A percentile compares a stretch with the other conserved stretches of the same genome.
Evolutionary conservation across 2,113 vertebrate genomes (phyloP).

Genomic region (Bubo blakistoni): DNA sequence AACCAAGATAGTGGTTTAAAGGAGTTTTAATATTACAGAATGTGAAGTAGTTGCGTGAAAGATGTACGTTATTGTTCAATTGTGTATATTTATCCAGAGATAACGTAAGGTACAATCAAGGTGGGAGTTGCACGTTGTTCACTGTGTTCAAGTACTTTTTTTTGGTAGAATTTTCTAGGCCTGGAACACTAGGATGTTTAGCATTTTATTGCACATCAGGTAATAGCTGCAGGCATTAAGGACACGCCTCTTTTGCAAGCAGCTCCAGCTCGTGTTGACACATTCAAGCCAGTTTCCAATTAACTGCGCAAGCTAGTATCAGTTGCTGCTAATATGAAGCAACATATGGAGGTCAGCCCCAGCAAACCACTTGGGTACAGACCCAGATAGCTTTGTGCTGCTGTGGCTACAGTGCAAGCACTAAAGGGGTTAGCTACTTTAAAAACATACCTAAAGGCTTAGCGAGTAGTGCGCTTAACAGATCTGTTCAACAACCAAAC

Average conservation of each 20-base stretch:
- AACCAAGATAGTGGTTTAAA: conserved; percentile 41
- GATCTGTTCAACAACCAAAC: background rate
- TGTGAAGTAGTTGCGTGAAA: conserved; percentile 8
- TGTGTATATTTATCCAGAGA: background rate
- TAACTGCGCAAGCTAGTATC: background rate
- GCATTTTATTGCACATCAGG: background rate
- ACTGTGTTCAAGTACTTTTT: background rate
- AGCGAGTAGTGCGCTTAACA: background rate
- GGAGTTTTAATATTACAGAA: conserved; percentile 20
- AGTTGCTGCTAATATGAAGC: background rate
- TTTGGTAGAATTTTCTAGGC: background rate
- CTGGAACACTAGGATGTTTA: background rate
- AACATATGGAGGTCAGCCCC: background rate
- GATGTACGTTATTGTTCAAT: conserved; percentile 38
- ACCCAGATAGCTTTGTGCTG: background rate
- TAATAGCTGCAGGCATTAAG: background rate
- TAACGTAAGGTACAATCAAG: background rate
- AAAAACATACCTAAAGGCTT: background rate
- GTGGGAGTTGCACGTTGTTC: background rate
- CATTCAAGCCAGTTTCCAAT: background rate
- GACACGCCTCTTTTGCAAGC: background rate
- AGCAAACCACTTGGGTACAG: background rate
- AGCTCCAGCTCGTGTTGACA: background rate
- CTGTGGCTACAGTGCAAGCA: background rate
- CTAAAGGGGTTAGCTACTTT: background rate